Evolutionary conservation across 2,888 invertebrate genomes (phyloP), one percentile per base, ranked within the genome.

Genomic region (Tryphoninae sp.): DNA sequence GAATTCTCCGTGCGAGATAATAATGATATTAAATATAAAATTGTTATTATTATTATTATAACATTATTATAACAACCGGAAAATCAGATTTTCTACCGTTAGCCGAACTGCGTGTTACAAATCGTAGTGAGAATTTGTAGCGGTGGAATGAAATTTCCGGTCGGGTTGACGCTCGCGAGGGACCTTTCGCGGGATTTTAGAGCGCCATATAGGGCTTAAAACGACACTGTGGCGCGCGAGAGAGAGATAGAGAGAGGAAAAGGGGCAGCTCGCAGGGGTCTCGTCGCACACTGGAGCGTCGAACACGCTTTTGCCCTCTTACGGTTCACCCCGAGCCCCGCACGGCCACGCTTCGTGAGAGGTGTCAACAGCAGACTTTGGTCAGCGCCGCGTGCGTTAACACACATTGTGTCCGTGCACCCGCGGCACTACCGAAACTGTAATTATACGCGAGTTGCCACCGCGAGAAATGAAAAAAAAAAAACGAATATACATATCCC

Each of bases 311-410:
- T 71, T 65, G 64, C 45, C 26, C 71, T 51, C 42, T 68, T 65
- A 2, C 42, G 40, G 23, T 59, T 58, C 11, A 45, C 74, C 74
- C 74, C 51, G 9, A 13, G 23, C 22, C 1, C 55, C 19, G 55
- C 45, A 1, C 13, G 45, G 45, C 45, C 11, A 13, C 45, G 55
- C 8, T 55, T 49, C 9, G 62, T 55, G 67, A 61, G 84, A 86
- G 86, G 87, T 88, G 89, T 89, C 89, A 89, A 85, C 83, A 82
- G 73, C 89, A 89, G 87, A 85, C 84, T 85, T 78, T 79, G 79
- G 81, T 78, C 75, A 78, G 78, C 75, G 64, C 75, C 77, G 84
- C 80, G 80, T 85, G 86, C 78, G 83, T 85, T 84, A 84, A 84
- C 85, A 85, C 84, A 71, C 59, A 19, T 45, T 7, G 22, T 33